These are phyloP conservation scores for Rhabdornis inornatus DNA, from an alignment of 2,113 vertebrate genomes.

Conservation along the genomic window DNA sequence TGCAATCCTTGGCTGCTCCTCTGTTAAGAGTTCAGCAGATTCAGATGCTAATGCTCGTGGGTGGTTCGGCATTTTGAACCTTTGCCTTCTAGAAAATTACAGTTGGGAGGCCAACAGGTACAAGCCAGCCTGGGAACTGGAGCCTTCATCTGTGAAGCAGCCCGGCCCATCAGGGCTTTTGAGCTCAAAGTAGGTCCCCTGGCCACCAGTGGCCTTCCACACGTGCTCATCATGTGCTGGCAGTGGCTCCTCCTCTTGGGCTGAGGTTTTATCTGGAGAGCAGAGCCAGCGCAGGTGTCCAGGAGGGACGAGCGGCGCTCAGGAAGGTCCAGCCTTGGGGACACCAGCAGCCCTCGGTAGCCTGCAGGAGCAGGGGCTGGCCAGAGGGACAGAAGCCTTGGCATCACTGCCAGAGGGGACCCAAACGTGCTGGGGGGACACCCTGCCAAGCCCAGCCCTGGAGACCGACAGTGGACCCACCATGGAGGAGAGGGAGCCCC, in stretches of 20 bases:
- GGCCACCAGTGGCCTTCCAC: slow-evolving; percentile 40
- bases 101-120: background rate
- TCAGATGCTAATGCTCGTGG: background rate
- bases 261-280: background rate
- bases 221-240: slow-evolving; percentile 6
- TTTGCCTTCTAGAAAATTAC: slow-evolving; percentile 7
- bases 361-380: background rate
- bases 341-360: background rate
- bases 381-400: rapidly evolving
- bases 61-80: background rate
- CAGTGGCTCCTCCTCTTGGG: slow-evolving; percentile 40
- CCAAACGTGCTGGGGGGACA: background rate
- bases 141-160: background rate
- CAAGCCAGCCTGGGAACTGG: background rate
- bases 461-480: background rate
- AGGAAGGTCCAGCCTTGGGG: background rate
- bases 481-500: slow-evolving; percentile 54
- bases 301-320: background rate
- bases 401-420: rapidly evolving
- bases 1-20: background rate
- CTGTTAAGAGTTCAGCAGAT: background rate
- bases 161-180: background rate
- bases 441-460: background rate
- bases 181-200: slow-evolving; percentile 51
- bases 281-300: slow-evolving; percentile 11